Evolutionary conservation across 2,888 invertebrate genomes (phyloP), one percentile per base, ranked within the genome.

Genomic region (Metacarcinus magister): DNA sequence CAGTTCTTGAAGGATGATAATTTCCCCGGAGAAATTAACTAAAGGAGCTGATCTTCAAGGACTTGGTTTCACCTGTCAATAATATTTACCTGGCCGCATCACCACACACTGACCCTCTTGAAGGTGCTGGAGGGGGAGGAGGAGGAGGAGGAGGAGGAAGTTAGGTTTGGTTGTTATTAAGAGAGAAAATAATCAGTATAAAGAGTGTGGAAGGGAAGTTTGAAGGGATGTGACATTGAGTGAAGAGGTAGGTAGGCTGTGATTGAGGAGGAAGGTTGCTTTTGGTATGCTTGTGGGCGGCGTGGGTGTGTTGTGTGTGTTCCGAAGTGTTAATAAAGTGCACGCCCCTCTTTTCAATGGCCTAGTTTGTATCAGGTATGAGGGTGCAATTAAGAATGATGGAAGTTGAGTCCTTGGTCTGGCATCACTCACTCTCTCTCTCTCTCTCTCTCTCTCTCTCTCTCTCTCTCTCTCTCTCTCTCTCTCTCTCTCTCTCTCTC

Each of bases 21-120:
- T 82, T 82, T 82, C 82, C 82, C 82, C 7, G 82, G 82, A 82
- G 82, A 82, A 82, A 82, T 82, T 82, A 82, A 82, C 82, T 82
- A 82, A 82, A 82, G 32, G 82, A 82, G 82, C 32, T 82, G 82
- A 82, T 82, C 82, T 82, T 82, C 32, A 82, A 82, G 82, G 82
- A 82, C 32, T 82, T 32, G 82, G 82, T 32, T 32, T 82, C 82
- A 82, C 82, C 82, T 82, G 82, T 82, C 82, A 82, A 82, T 82
- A 82, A 10, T 82, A 82, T 82, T 82, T 82, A 82, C 82, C 82
- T 82, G 32, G 32, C 82, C 3, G 82, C 82, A 7, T 32, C 82
- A 28, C 28, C 82, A 82, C 82, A 82, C 60, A 60, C 60, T 46
- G 10, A 4, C 46, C 10, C 60, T 60, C 19, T 60, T 60, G 5